Evolutionary conservation across 2,888 invertebrate species (phyloP).

Genomic region (Drosophila longiperda): DNA sequence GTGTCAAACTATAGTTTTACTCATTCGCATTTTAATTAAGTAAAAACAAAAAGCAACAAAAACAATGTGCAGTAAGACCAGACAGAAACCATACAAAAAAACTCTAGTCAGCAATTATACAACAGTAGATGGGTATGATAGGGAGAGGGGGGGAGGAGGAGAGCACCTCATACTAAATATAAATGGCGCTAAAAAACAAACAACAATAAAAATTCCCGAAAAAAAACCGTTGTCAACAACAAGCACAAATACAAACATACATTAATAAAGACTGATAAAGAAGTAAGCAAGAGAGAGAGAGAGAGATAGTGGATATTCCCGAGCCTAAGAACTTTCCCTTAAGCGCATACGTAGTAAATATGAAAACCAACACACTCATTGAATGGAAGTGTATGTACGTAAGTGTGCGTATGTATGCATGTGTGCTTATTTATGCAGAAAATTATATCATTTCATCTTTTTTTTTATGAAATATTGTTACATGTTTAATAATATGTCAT

Average conservation of each 20-base stretch:
- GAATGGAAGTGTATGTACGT: neutral
- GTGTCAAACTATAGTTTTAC: constrained; percentile 30
- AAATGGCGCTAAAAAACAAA: constrained; percentile 51
- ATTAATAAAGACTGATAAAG: constrained; percentile 13
- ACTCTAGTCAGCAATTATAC: constrained; percentile 26
- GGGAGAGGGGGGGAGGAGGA: neutral
- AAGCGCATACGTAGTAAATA: neutral
- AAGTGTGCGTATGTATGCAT: neutral
- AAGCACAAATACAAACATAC: neutral
- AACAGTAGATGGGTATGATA: neutral
- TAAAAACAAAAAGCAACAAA: neutral
- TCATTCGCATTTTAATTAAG: constrained; percentile 49
- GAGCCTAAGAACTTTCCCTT: neutral
- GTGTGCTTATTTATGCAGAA: neutral
- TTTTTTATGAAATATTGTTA: neutral
- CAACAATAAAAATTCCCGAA: constrained; percentile 32
- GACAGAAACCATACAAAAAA: constrained; percentile 44
- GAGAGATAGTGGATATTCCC: too few relatives aligned
- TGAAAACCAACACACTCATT: neutral
- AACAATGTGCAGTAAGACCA: neutral
- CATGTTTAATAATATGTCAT: neutral
- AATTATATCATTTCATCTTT: neutral
- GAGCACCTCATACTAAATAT: constrained; percentile 14
- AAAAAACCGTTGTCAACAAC: constrained; percentile 24
- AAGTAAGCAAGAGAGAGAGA: neutral